Evolutionary conservation across 1,140 invertebrate genomes (phyloP), one percentile per base, ranked within the genome.

Genomic region (Triops longicaudatus): DNA sequence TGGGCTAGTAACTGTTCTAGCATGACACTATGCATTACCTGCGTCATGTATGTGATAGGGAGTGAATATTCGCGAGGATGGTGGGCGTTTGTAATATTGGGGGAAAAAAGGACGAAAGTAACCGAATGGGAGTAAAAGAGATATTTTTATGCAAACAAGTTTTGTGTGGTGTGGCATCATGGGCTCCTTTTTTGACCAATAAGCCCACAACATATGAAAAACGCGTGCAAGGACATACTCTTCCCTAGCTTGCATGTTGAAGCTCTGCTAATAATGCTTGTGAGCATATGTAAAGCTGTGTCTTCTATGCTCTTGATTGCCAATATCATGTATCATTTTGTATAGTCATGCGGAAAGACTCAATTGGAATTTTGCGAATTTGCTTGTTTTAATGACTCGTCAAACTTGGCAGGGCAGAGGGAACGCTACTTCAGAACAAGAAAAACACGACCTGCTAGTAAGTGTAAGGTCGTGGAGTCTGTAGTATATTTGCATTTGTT

Each of bases 1-100:
- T 63, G 50, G 50, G 50, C 50, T 63, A 63, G 50, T 63, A 63
- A 37, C n/a, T 5, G n/a, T 63, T 63, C 50, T 63, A 63, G 50
- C 50, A 63, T 63, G 50, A 22, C 50, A 63, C 50, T 63, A 63
- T 63, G 50, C 50, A 63, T 63, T 63, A 63, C 50, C 50, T 63
- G 50, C 50, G 50, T 63, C 50, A 63, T 63, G 50, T n/a, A 63
- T 63, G 50, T 63, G 50, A 63, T 63, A 63, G 50, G 50, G 50
- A n/a, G 50, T n/a, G 22, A n/a, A 63, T 63, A n/a, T 63, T 9
- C 50, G 31, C 31, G 31, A 37, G 31, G 31, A 37, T 37, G 50
- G 17, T 63, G 50, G 22, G 14, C 22, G 50, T 63, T 63, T 22
- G 50, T 63, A 63, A 63, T 63, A 22, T 63, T 63, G 5, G 50